phyloP scores from a whole-genome alignment of 2,113 vertebrate genomes.

The Chaetodon trifascialis region DNA sequence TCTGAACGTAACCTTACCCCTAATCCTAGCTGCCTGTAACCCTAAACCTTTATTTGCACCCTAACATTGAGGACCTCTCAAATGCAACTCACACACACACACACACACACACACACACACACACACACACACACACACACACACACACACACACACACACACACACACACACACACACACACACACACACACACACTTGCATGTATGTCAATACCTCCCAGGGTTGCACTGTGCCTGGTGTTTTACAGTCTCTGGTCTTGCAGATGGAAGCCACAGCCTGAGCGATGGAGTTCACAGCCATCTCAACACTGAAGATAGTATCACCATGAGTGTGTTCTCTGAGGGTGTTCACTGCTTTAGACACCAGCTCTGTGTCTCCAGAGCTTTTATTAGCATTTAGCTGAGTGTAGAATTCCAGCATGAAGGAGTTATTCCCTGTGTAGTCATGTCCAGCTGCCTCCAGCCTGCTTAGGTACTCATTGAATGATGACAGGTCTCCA shows the following conservation, averaged over 20 bases:
- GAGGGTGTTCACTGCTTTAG: constrained; percentile 19
- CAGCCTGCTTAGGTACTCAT: constrained; percentile 84
- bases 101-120: background rate
- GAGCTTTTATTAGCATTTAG: constrained; percentile 66
- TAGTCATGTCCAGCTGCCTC: constrained; percentile 31
- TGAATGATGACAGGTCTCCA: constrained; percentile 82
- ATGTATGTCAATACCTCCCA: constrained; percentile 85
- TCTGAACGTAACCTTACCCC: background rate
- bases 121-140: background rate
- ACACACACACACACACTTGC: background rate
- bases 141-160: background rate
- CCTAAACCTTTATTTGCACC: background rate
- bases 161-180: background rate
- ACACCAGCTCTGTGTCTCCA: background rate
- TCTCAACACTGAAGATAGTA: constrained; percentile 84
- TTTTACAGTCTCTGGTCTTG: constrained; percentile 80
- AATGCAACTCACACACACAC: background rate
- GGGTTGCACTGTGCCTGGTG: constrained; percentile 81
- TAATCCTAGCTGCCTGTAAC: constrained; percentile 9
- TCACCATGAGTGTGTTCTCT: constrained; percentile 53
- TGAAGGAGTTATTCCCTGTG: constrained; percentile 78
- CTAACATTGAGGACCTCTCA: background rate
- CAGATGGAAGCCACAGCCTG: constrained; percentile 86
- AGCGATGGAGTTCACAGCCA: constrained; percentile 87
- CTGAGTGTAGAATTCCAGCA: constrained; percentile 81